Evolutionary conservation across 2,888 invertebrate species (phyloP).

Genomic region (Xestia sexstrigata): DNA sequence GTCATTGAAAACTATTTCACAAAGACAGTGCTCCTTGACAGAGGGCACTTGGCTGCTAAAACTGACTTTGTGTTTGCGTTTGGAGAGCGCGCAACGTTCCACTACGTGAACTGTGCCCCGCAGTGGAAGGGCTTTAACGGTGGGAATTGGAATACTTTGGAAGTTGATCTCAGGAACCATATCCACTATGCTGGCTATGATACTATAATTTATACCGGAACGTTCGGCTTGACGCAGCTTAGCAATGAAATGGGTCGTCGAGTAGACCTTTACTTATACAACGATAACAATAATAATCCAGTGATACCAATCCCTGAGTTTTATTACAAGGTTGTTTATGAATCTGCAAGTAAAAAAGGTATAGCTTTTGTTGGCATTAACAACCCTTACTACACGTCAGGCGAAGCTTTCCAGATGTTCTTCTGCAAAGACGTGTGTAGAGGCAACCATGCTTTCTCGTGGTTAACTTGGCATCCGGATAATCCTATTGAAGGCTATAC

Average conservation of each 20-base stretch:
- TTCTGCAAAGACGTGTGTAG: slow-evolving; percentile 89
- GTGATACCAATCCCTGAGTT: slow-evolving; percentile 86
- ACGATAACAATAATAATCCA: slow-evolving; percentile 81
- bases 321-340: slow-evolving; percentile 90
- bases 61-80: slow-evolving; percentile 92
- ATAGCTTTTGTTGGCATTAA: slow-evolving; percentile 92
- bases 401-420: slow-evolving; percentile 76
- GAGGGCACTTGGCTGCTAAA: slow-evolving; percentile 92
- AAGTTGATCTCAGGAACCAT: slow-evolving; percentile 84
- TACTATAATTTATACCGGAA: slow-evolving; percentile 91
- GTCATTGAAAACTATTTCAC: slow-evolving; percentile 83
- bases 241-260: slow-evolving; percentile 79
- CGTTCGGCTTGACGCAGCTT: slow-evolving; percentile 90
- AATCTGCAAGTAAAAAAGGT: slow-evolving; percentile 85
- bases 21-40: slow-evolving; percentile 83
- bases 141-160: slow-evolving; percentile 91
- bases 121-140: slow-evolving; percentile 93
- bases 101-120: slow-evolving; percentile 92
- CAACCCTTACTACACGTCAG: slow-evolving; percentile 88
- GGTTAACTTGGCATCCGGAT: slow-evolving; percentile 91
- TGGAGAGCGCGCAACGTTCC: slow-evolving; percentile 91
- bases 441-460: slow-evolving; percentile 86
- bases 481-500: slow-evolving; percentile 88
- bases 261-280: slow-evolving; percentile 82
- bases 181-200: slow-evolving; percentile 78